Evolutionary conservation across 2,888 invertebrate genomes (phyloP), one percentile per base, ranked within the genome.

Genomic region (Drosophila demipolita): DNA sequence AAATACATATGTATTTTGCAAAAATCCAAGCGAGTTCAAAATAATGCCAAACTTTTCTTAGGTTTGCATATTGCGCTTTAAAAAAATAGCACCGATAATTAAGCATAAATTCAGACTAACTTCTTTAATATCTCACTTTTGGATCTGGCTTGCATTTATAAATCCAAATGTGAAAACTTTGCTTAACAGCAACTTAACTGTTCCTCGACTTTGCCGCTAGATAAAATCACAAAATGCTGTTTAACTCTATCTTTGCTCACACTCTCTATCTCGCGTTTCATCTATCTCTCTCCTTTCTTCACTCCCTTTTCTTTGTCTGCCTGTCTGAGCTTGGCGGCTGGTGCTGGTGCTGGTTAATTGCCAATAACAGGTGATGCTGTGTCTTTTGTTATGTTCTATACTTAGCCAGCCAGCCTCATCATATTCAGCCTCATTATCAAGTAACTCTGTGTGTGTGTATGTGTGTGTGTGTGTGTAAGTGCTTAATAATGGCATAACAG

Each of bases 331-430:
- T 59, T 36, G 3, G 49, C 55, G 33, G 33, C 15, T n/a, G 29
- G n/a, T 38, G 33, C 15, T n/a, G 29, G n/a, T 66, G 54, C 48
- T 70, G 48, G 62, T 59, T 76, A 35, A 69, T 73, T 61, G 32
- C 45, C 58, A 29, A 5, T 29, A 6, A 38, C 8, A 42, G 49
- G 26, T 62, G 53, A 48, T 38, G 54, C 42, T 62, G 54, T 23
- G 33, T 8, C 35, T 54, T 40, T 49, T 42, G 50, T 12, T 66
- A 49, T 48, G 48, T 74, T 78, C 79, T 77, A 74, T 57, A 74
- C 75, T 74, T 77, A 78, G 77, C 57, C 36, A 36, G 55, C 17
- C 70, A 78, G 60, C 63, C 45, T 45, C 45, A 78, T 62, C 78
- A 78, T 74, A 62, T 52, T 32, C 52, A 60, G 45, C 17, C 45